Conservation (phyloP, 2,888 invertebrate genomes). For the Xestoiulus laeticollis region DNA sequence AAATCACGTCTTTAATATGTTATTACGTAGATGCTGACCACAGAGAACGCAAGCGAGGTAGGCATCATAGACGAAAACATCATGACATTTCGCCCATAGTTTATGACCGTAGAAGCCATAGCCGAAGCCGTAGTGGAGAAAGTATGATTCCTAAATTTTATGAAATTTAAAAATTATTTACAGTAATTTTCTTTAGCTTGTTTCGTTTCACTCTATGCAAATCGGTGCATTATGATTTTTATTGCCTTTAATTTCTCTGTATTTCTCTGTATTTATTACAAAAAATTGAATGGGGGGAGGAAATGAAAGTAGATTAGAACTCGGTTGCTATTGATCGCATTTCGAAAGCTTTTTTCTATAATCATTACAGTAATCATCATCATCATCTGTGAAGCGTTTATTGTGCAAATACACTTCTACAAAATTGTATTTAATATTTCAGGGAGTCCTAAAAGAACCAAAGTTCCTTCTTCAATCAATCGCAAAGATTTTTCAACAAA, state of each 20-base stretch:
- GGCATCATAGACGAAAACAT: constrained; percentile 49
- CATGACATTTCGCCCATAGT: constrained; percentile 57
- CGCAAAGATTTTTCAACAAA: constrained; percentile 73
- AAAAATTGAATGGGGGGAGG: no score
- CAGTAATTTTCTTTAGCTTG: background rate
- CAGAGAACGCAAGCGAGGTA: constrained; percentile 1
- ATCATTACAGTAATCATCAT: no score
- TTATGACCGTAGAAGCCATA: constrained; percentile 56
- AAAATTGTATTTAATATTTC: constrained; percentile 52
- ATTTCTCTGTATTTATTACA: no score
- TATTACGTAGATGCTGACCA: background rate
- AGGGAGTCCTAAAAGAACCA: constrained; percentile 62
- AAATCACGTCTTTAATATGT: background rate
- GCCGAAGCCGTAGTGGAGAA: constrained; percentile 56
- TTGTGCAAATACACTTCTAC: background rate
- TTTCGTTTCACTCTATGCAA: background rate
- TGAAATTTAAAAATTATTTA: background rate
- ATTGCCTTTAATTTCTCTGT: no score
- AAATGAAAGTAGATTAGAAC: no score
- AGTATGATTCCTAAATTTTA: constrained; percentile 49
- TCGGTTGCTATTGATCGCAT: background rate
- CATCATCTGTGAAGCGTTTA: no score
- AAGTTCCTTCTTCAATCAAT: constrained; percentile 56
- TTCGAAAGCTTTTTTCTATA: background rate
- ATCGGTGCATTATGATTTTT: background rate